Evolutionary conservation across 2,113 vertebrate species (phyloP).

Genomic region (Phaetusa simplex): DNA sequence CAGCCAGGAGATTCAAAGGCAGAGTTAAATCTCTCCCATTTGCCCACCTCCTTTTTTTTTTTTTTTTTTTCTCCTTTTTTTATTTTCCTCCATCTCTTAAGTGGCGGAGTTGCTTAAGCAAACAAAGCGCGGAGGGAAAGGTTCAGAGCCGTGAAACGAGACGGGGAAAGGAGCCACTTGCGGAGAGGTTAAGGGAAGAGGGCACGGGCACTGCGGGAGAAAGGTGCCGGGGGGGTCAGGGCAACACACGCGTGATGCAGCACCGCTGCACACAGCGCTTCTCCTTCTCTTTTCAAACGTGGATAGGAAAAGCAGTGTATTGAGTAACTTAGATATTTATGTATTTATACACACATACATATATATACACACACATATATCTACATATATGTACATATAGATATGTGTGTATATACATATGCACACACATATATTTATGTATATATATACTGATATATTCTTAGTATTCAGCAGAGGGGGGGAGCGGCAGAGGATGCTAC

Average conservation of each 20-base stretch:
- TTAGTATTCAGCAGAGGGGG: not conserved
- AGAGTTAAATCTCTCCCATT: not conserved
- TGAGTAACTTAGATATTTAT: not conserved
- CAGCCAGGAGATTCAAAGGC: not conserved
- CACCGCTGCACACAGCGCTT: not conserved
- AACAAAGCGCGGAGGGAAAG: not conserved
- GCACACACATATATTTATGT: not conserved
- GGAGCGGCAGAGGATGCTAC: fast-evolving
- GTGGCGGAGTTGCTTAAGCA: not conserved
- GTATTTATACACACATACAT: fast-evolving
- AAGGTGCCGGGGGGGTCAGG: not conserved
- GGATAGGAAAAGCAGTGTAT: not conserved
- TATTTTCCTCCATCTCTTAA: not conserved
- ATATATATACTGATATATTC: fast-evolving
- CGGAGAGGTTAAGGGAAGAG: not conserved
- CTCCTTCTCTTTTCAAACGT: not conserved
- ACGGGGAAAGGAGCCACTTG: not conserved
- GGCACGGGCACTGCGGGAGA: fast-evolving
- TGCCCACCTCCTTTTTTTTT: not conserved
- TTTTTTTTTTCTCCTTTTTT: not conserved
- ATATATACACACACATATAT: too few relatives aligned
- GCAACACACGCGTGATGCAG: not conserved
- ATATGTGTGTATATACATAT: not conserved
- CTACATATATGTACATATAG: not conserved
- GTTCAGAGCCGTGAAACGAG: not conserved